Evolutionary conservation across 2,113 vertebrate species (phyloP), one percentile per base, ranked within the genome.

Genomic region (Lota lota): DNA sequence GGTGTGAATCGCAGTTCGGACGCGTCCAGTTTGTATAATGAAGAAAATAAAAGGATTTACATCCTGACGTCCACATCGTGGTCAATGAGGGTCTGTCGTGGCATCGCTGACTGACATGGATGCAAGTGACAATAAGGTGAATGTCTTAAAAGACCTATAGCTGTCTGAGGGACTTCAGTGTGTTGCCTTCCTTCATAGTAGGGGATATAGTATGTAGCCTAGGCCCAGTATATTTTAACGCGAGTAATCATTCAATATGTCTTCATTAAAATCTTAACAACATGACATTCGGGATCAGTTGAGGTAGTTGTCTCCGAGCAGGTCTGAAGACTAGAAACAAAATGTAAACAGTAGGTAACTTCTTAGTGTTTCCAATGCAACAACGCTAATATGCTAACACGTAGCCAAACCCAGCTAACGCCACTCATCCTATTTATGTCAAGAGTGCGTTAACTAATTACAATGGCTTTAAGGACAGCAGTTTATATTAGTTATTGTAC

Each of bases 121-220:
- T 77, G 69, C 83, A 40, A 74, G 83, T 82, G 91, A 92, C 83
- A 90, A 83, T 61, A 93, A 92, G 91, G 92, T 93, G 76, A 76
- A 19, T 8, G 2, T 20, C 22, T 24, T 47, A 73, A 19, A 3
- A 5, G n/a, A 16, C 61, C 2, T 8, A 21, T 0, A 69, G 12
- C 58, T 58, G 60, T 58, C 70, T 20, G 71, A 54, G 17, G 33
- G 24, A 66, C 2, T 17, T 24, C 70, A 53, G 47, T 65, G 61
- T 63, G 66, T 64, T 70, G 72, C 69, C 22, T 16, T 4, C 67
- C 19, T n/a, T 67, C 2, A 50, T n/a, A 19, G 16, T 47, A 53
- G 50, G 8, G 3, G 53, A 47, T 47, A 47, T 5, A 47, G 10
- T 47, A 2, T 47, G 40, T 47, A 47, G 40, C 40, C 2, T 47